Conservation (phyloP, 2,113 vertebrate species). For the Hippocampus abdominalis region DNA sequence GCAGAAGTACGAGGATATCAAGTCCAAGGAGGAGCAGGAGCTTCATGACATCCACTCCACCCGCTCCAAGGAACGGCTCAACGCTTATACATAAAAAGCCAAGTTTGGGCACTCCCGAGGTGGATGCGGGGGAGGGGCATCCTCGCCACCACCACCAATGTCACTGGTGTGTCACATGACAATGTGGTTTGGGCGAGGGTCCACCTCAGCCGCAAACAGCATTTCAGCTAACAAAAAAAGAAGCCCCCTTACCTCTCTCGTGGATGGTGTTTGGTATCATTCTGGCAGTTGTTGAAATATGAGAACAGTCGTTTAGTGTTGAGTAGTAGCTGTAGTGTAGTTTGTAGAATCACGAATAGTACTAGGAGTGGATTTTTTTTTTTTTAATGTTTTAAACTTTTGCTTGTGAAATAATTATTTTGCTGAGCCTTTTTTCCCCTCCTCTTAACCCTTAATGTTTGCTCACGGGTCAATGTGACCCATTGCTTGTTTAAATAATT, state of each 20-base stretch:
- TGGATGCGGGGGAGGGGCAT: conserved; percentile 51
- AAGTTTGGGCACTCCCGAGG: conserved; percentile 45
- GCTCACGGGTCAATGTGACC: background rate
- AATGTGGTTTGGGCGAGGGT: conserved; percentile 53
- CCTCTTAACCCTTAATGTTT: conserved; percentile 16
- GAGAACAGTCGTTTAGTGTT: conserved; percentile 45
- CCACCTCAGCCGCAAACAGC: conserved; percentile 61
- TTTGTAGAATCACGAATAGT: conserved; percentile 56
- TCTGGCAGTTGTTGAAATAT: conserved; percentile 56
- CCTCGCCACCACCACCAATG: conserved; percentile 52
- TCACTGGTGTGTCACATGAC: conserved; percentile 73
- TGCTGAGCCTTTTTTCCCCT: conserved; percentile 31
- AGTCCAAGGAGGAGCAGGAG: conserved; percentile 98
- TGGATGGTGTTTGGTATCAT: conserved; percentile 64
- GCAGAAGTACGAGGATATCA: conserved; percentile 99
- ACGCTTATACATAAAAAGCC: conserved; percentile 93
- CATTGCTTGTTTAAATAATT: no score
- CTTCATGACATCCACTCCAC: conserved; percentile 99
- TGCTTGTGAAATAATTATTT: conserved; percentile 29
- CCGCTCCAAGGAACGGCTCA: conserved; percentile 98
- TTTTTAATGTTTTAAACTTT: conserved; percentile 32
- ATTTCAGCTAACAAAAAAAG: conserved; percentile 58
- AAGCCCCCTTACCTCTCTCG: conserved; percentile 73
- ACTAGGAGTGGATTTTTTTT: conserved; percentile 40
- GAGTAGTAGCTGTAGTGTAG: conserved; percentile 53